Evolutionary conservation across 2,113 vertebrate species (phyloP), one percentile per base, ranked within the genome.

Genomic region (Eudorcas thomsonii): DNA sequence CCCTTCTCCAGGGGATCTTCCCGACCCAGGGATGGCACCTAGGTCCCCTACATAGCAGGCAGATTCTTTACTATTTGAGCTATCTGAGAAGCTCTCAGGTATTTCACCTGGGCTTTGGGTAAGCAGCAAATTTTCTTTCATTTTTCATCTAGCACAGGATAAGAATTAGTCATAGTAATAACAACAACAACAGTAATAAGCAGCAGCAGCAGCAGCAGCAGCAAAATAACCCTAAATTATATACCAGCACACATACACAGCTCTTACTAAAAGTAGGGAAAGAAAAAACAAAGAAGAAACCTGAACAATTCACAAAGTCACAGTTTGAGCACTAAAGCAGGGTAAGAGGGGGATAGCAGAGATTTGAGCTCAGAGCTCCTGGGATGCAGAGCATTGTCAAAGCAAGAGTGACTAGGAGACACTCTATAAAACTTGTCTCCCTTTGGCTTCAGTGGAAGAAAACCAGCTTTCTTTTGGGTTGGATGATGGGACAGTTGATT

Each of bases 91-190:
- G n/a, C 36, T 23, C 36, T 74, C 21, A 59, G 45, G 19, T n/a
- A 39, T 92, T 96, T 97, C 39, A 93, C 39, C 52, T 95, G 67
- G 39, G 45, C 15, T 89, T 83, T 77, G 5, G 33, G 8, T 80
- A 80, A 95, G 77, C 16, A 87, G 78, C 52, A 89, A 59, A 78
- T 90, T 96, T 97, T 92, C 30, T 96, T 90, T 78, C 33, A n/a
- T 78, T 91, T 82, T 86, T 12, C 11, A 9, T 82, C n/a, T 25
- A 30, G 50, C 45, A 21, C 2, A 60, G 83, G 89, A 28, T 11
- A 85, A 62, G 36, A 97, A 96, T 84, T 94, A 87, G 33, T 60
- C 52, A 71, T 15, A 74, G 33, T 30, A 71, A 60, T 36, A 55
- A 16, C 12, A 54, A 15, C 15, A 92, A 21, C 19, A 85, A 19